Percentiles rank a stretch among this genome's conserved stretches.
These are phyloP conservation scores for Pelvicachromis taeniatus DNA, from an alignment of 2,113 vertebrate species.

Conservation along the genomic window DNA sequence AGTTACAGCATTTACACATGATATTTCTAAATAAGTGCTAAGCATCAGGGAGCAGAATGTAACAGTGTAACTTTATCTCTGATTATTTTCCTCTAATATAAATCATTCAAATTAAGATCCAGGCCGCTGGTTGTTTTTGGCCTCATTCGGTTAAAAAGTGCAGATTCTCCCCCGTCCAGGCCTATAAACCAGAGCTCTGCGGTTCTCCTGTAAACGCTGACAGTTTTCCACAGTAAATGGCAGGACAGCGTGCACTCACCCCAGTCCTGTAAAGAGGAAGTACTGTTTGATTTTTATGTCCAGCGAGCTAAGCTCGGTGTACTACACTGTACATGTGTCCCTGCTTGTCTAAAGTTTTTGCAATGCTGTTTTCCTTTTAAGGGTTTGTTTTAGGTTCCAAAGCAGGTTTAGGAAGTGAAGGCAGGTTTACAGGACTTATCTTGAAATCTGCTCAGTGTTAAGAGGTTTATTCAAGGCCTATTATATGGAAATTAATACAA, in stretches of 20 bases:
- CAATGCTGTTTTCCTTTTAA: conserved; percentile 33
- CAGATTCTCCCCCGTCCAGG: not conserved
- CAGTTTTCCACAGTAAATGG: conserved; percentile 31
- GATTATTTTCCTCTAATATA: not conserved
- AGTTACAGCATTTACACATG: not conserved
- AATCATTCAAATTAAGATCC: not conserved
- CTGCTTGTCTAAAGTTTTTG: not conserved
- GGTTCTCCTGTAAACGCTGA: conserved; percentile 12
- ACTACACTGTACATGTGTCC: not conserved
- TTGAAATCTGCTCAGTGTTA: conserved; percentile 22
- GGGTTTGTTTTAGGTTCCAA: conserved; percentile 36
- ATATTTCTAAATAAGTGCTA: not conserved
- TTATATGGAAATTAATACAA: not conserved
- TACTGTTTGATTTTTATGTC: conserved; percentile 37
- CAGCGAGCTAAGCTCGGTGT: not conserved
- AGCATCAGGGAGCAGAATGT: not conserved
- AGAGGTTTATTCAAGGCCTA: conserved; percentile 1
- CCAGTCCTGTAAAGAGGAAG: conserved; percentile 23
- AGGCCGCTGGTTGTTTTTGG: not conserved
- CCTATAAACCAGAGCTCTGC: conserved; percentile 7
- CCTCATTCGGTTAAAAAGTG: not conserved
- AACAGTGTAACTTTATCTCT: not conserved
- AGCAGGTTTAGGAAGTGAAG: conserved; percentile 28
- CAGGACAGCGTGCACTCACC: not conserved
- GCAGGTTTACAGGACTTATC: conserved; percentile 11